Conservation (phyloP, 2,797 vertebrate genomes). For the Myiothlypis chrysogaster region DNA sequence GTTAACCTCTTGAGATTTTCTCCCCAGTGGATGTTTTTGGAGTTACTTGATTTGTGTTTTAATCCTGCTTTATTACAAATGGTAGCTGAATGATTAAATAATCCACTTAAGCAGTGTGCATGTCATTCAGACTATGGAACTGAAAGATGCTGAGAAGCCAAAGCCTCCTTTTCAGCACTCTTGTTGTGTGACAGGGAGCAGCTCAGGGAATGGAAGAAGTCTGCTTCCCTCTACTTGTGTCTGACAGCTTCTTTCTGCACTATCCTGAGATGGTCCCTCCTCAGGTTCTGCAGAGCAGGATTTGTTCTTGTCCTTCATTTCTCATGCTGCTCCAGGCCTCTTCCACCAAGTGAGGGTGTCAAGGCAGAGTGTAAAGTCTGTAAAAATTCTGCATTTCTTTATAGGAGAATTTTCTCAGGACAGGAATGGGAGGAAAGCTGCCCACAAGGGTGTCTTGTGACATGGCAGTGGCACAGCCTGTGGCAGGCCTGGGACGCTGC, state of each 20-base stretch:
- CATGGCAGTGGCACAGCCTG: not conserved
- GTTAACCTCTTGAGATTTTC: constrained; percentile 1
- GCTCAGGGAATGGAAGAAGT: not conserved
- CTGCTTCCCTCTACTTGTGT: not conserved
- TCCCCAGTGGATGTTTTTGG: not conserved
- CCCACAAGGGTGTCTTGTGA: not conserved
- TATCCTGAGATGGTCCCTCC: not conserved
- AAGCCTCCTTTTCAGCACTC: not conserved
- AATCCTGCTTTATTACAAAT: constrained; percentile 28
- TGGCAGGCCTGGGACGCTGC: not conserved
- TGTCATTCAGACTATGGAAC: not conserved
- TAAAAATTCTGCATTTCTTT: not conserved
- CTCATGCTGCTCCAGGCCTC: not conserved
- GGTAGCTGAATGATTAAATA: constrained; percentile 22
- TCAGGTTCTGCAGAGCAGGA: not conserved
- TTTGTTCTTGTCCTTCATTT: not conserved
- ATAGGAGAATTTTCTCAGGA: not conserved
- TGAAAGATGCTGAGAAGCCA: not conserved
- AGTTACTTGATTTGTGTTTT: constrained; percentile 27
- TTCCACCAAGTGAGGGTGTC: not conserved
- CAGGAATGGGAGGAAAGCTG: not conserved
- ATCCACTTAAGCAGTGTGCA: not conserved
- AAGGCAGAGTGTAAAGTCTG: not conserved
- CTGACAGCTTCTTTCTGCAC: not conserved
- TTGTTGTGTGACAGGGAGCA: not conserved